Base-by-base conservation (phyloP, 2,113 vertebrate genomes). In the Amphiprion percula region DNA sequence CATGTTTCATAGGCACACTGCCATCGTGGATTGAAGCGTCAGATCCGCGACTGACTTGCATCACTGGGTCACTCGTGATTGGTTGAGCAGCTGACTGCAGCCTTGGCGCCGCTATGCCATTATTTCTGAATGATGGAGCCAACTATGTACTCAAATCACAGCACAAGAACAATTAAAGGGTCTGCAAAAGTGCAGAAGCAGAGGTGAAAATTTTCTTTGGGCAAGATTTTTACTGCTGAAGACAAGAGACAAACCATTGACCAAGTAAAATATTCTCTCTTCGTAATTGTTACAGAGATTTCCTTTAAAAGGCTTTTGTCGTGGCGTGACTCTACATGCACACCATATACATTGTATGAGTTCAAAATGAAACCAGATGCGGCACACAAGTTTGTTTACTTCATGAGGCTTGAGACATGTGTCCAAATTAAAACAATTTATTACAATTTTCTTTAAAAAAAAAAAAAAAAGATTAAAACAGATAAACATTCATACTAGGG, bases 121-220 rank as follows among this genome's bases (percentile, higher is more conserved):
- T 87, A 89, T 87, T 85, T 83, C 72, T 73, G n/a, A 74, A 65
- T 8, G 65, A 33, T 14, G 17, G 41, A 74, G 55, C 67, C 56
- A 74, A 68, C 21, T 39, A 3, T 60, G 24, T 4, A 17, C 26
- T 55, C 21, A 4, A 41, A 30, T 60, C 59, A 47, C 47, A 64
- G 82, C 37, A 64, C 61, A 77, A 79, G 61, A 87, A 78, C 60
- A 84, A 66, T 82, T 85, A 55, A 63, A 83, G 1, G 33, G 46
- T 47, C 71, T 81, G 70, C 68, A 47, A 71, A 64, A 87, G 56
- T 30, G 28, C 56, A 78, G 52, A 58, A 30, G 63, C 15, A 11
- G 30, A 69, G 71, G 79, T 17, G 54, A 75, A 76, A 74, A 54
- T 53, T 61, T 54, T 39, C 62, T 55, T 85, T 75, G 65, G 66